Conservation (phyloP, 2,113 vertebrate species). For the Atrichornis clamosus region DNA sequence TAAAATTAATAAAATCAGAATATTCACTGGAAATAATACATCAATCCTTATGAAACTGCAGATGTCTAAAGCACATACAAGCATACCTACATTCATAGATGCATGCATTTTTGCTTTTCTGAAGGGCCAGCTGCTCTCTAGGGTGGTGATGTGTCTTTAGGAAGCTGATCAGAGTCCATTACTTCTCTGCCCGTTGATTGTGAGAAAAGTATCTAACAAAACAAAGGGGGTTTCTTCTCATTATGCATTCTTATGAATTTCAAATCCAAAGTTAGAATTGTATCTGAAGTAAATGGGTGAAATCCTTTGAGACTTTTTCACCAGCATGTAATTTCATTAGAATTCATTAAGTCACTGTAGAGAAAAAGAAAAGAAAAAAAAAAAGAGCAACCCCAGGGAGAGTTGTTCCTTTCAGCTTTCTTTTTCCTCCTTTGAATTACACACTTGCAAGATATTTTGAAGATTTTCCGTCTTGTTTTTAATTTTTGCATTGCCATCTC, state of each 20-base stretch:
- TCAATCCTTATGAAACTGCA: not conserved
- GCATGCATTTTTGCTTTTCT: not conserved
- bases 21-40: slow-evolving; percentile 22
- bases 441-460: not conserved
- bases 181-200: not conserved
- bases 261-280: not conserved
- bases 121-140: not conserved
- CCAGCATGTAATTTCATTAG: slow-evolving; percentile 16
- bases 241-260: slow-evolving; percentile 21
- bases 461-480: not conserved
- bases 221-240: not conserved
- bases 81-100: not conserved
- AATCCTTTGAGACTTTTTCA: not conserved
- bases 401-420: not conserved
- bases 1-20: slow-evolving; percentile 43
- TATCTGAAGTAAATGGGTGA: slow-evolving; percentile 16
- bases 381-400: not conserved
- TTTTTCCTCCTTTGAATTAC: not conserved
- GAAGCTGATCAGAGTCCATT: not conserved
- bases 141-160: not conserved
- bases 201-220: not conserved
- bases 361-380: not conserved
- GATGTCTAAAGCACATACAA: not conserved
- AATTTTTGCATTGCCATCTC: not conserved
- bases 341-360: not conserved